These are phyloP conservation scores for Characodon lateralis DNA, from an alignment of 2,797 vertebrate genomes.

Conservation along the genomic window DNA sequence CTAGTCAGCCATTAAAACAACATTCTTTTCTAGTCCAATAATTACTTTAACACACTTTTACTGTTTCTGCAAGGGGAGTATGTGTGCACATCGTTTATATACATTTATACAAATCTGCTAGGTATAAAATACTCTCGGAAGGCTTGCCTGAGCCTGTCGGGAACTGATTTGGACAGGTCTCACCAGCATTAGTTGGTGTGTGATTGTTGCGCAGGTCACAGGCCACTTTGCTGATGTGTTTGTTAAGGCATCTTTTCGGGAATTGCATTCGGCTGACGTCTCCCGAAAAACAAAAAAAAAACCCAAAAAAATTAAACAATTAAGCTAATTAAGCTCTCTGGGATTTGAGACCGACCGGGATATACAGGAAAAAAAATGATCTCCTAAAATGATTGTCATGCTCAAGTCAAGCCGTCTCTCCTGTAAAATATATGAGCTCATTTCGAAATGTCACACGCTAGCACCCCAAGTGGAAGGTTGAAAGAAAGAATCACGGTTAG, in stretches of 20 bases:
- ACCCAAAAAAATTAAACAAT: not conserved
- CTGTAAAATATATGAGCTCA: constrained; percentile 79
- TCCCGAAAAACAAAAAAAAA: constrained; percentile 44
- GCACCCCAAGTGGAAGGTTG: constrained; percentile 89
- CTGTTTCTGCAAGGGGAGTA: constrained; percentile 47
- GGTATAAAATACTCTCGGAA: constrained; percentile 76
- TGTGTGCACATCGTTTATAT: constrained; percentile 73
- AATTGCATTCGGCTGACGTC: constrained; percentile 75
- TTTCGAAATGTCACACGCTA: constrained; percentile 76
- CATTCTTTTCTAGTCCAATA: constrained; percentile 42
- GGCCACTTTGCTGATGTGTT: constrained; percentile 79
- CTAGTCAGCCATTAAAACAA: constrained; percentile 53
- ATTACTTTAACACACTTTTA: constrained; percentile 55
- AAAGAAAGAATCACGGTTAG: constrained; percentile 76
- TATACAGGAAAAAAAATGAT: constrained; percentile 46
- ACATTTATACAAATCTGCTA: constrained; percentile 77
- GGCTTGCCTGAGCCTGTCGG: constrained; percentile 69
- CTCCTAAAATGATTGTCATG: constrained; percentile 80
- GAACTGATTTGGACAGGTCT: constrained; percentile 78
- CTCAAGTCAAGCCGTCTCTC: constrained; percentile 93
- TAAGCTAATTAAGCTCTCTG: constrained; percentile 8
- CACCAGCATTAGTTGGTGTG: constrained; percentile 75
- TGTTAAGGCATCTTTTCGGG: constrained; percentile 84
- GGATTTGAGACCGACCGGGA: constrained; percentile 31
- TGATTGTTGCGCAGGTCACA: constrained; percentile 85